Evolutionary conservation across 2,888 invertebrate genomes (phyloP).

Genomic region (Nematopogon swammerdamellus): DNA sequence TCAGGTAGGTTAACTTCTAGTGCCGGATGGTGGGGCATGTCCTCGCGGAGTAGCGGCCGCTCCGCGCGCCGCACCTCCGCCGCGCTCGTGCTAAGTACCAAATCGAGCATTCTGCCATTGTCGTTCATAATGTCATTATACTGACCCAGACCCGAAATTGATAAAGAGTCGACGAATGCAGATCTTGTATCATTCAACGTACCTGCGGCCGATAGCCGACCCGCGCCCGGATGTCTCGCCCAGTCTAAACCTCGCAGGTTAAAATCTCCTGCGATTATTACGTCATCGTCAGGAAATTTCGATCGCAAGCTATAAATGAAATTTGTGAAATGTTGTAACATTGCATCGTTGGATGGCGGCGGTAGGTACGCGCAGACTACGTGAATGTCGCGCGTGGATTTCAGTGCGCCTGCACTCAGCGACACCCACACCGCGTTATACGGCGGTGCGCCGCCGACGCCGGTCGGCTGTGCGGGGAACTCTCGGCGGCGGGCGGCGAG

Average conservation of each 20-base stretch:
- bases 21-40: not conserved
- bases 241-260: not conserved
- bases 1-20: not conserved
- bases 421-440: not conserved
- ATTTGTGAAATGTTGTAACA: not conserved
- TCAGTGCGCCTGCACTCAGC: not conserved
- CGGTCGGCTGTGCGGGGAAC: not conserved
- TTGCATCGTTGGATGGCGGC: not conserved
- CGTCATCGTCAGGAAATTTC: not conserved
- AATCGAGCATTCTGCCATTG: not conserved
- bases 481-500: not conserved
- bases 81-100: not conserved
- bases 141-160: not conserved
- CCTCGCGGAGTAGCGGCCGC: not conserved
- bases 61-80: not conserved
- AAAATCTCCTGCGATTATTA: not conserved
- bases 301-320: not conserved
- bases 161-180: not conserved
- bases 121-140: not conserved
- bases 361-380: not conserved
- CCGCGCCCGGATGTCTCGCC: not conserved
- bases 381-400: not conserved
- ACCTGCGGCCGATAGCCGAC: not conserved
- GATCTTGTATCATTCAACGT: not conserved
- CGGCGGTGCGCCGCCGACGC: not conserved